Base-by-base conservation (phyloP, 2,113 vertebrate genomes). In the Capreolus pygargus region DNA sequence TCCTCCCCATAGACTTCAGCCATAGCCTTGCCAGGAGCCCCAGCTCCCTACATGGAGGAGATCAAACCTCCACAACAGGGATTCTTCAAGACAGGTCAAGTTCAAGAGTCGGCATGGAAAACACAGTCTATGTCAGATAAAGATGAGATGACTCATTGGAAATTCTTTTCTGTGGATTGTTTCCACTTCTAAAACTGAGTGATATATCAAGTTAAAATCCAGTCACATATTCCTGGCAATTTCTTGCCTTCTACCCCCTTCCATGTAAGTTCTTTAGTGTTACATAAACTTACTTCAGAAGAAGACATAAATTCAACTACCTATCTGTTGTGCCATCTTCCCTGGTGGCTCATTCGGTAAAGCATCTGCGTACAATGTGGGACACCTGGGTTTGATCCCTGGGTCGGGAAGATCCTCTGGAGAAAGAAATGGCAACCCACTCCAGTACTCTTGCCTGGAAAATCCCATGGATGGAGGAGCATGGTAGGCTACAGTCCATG, bases 21-120 rank as follows among this genome's bases (percentile, higher is more conserved):
- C 9, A 30, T 1, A 33, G 25, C 85, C 3, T 64, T 15, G 74
- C 96, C 85, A 78, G 97, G 58, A 81, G 57, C 39, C 91, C 0
- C 6, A 5, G 45, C 52, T 78, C 79, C 94, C 86, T 36, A 55
- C 96, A 30, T 54, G 84, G 43, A 95, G 28, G 33, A 92, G 76
- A 95, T 97, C 96, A 96, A 93, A 93, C 93, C 9, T 55, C 91
- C 97, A 43, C 87, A 84, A 33, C 81, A 57, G 98, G 95, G 70
- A 47, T 45, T 96, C 96, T 89, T 82, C 58, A 91, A 76, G 85
- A 54, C 64, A 78, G 88, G 91, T 95, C 50, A 79, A 47, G 70
- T 89, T 95, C 85, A 94, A 92, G 28, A 43, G 74, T 86, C 13
- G 9, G 15, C 61, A 79, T 28, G 1, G 94, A 57, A 94, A 95